Conservation (phyloP, 1,140 invertebrate species). For the Drosophila rhopaloa region DNA sequence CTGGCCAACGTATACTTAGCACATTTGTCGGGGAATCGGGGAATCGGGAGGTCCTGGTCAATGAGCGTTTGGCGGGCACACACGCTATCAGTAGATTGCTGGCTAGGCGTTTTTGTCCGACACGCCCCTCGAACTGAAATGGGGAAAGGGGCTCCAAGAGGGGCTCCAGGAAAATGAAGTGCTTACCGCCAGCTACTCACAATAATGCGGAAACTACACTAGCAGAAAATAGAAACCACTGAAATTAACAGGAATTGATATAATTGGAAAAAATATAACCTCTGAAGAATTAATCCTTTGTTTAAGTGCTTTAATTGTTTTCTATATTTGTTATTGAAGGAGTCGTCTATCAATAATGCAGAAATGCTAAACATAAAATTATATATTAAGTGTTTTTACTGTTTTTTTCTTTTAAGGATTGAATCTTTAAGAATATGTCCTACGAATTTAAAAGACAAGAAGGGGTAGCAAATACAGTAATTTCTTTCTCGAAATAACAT, state of each 20-base stretch:
- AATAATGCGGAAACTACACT: constrained; percentile 12
- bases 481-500: too few relatives aligned
- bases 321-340: too few relatives aligned
- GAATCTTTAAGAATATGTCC: too few relatives aligned
- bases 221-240: background rate
- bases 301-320: too few relatives aligned
- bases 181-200: constrained; percentile 60
- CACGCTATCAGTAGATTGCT: constrained; percentile 64
- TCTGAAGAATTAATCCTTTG: too few relatives aligned
- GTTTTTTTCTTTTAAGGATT: too few relatives aligned
- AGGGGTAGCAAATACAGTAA: too few relatives aligned
- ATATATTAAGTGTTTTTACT: too few relatives aligned
- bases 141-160: constrained; percentile 13
- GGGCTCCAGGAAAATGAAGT: constrained; percentile 58
- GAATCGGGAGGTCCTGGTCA: constrained; percentile 24
- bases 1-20: constrained; percentile 70
- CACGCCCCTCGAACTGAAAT: constrained; percentile 46
- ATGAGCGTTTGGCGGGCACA: constrained; percentile 36
- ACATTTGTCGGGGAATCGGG: constrained; percentile 22
- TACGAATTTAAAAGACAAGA: too few relatives aligned
- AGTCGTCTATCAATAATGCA: too few relatives aligned
- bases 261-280: too few relatives aligned
- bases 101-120: constrained; percentile 71
- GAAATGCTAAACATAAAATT: too few relatives aligned
- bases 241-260: background rate